Evolutionary conservation across 92 coral and sea anemone species (phyloP), one percentile per base, ranked within the genome.

Genomic region (Desmophyllum pertusum): DNA sequence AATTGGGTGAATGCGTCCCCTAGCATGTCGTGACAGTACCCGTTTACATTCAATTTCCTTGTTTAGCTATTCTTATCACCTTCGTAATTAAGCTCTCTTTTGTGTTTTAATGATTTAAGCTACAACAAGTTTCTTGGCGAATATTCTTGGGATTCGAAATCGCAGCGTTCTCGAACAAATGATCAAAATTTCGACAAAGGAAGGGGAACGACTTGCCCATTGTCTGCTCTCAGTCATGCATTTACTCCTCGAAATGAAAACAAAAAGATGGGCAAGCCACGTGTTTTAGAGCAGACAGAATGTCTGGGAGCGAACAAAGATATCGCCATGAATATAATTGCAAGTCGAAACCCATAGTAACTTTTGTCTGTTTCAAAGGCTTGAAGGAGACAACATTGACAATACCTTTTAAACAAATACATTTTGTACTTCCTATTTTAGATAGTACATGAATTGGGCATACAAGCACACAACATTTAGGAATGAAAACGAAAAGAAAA

Each of bases 1-100:
- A 67, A 81, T 38, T 4, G 55, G 23, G 42, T 38, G 29, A 72
- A 52, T 74, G 41, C 25, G 3, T 1, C 68, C 31, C 25, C 72
- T 65, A 10, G 63, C 45, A 77, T 84, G 71, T 84, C 92, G 92
- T 88, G 92, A 88, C 92, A 48, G 37, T 39, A 39, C 48, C 78
- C 73, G 62, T 81, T 80, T 38, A 53, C 73, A 18, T 82, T 70
- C 65, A 66, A 42, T 70, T 68, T 76, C 84, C 76, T 78, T 88
- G 83, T 88, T 67, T 45, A 72, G 66, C 65, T 11, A 30, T 31
- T 70, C 27, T 50, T 68, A 75, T 69, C 76, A 51, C 81, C 36
- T 64, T 79, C 73, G 75, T 77, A 53, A 77, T 81, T 70, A 40
- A 30, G 65, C 73, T 70, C 89, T 51, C 89, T 57, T 74, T 74